These are phyloP conservation scores for Beris morrisii DNA, from an alignment of 2,888 invertebrate species.

Conservation along the genomic window DNA sequence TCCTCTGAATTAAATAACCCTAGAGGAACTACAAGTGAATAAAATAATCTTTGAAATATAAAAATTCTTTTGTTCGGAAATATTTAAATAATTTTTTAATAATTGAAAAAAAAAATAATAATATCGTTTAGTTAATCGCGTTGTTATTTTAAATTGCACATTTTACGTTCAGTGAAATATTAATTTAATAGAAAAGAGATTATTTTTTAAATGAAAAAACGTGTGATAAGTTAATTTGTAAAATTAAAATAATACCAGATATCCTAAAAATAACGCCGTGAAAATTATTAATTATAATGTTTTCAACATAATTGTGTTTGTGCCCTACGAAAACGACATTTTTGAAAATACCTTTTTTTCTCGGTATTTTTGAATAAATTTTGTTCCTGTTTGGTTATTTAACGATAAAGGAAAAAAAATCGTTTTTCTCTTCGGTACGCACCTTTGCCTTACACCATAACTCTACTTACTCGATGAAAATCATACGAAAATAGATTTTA, in stretches of 20 bases:
- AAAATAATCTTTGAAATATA: background rate
- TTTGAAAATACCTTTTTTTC: background rate
- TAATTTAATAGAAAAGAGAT: background rate
- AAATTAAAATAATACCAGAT: too few relatives aligned
- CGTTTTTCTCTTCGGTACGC: too few relatives aligned
- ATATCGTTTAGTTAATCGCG: background rate
- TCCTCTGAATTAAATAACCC: conserved; percentile 17
- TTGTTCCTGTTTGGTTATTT: background rate
- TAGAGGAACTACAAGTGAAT: conserved; percentile 11
- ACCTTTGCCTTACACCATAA: too few relatives aligned
- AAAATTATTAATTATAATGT: background rate
- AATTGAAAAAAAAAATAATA: too few relatives aligned
- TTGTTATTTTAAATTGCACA: conserved; percentile 3
- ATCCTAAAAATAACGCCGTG: too few relatives aligned
- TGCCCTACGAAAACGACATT: background rate
- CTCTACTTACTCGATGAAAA: too few relatives aligned
- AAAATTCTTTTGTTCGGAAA: background rate
- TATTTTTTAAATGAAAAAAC: too few relatives aligned
- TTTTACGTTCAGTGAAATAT: conserved; percentile 1
- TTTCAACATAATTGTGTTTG: background rate
- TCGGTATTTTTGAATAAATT: background rate
- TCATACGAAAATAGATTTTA: conserved; percentile 9
- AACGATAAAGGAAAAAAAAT: too few relatives aligned
- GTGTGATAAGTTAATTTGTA: too few relatives aligned
- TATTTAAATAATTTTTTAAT: too few relatives aligned